Percentiles rank a stretch among this genome's conserved stretches.
phyloP scores from a whole-genome alignment of 2,113 vertebrate species.

The Catagonus wagneri region DNA sequence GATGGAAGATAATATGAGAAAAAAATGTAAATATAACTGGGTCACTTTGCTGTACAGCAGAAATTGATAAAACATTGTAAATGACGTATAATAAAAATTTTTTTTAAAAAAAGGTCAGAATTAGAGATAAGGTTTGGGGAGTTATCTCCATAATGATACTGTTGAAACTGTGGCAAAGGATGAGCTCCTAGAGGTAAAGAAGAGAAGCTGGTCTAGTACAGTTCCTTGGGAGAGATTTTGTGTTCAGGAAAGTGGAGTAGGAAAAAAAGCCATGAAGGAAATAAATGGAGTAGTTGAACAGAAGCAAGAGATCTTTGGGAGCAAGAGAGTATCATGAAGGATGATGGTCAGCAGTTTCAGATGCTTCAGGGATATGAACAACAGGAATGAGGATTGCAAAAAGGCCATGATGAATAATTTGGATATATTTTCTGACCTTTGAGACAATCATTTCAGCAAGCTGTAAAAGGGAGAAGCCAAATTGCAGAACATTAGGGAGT shows the following conservation, averaged over 20 bases:
- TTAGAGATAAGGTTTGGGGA: neutral
- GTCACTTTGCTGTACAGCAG: too few species aligned
- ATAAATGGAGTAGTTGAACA: neutral
- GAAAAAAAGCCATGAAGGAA: neutral
- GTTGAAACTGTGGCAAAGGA: neutral
- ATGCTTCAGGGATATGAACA: neutral
- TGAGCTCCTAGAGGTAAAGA: neutral
- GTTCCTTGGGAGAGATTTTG: neutral
- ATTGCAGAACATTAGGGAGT: neutral
- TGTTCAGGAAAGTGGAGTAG: neutral
- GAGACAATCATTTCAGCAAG: neutral
- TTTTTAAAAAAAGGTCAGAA: neutral
- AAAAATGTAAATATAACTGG: too few species aligned
- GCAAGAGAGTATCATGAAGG: neutral
- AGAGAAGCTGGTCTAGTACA: neutral
- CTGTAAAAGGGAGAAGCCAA: neutral
- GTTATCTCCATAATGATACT: neutral
- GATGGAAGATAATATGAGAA: too few species aligned
- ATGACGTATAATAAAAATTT: too few species aligned
- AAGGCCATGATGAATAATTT: neutral
- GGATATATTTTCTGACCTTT: neutral
- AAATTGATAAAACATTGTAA: too few species aligned
- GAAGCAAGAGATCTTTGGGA: neutral
- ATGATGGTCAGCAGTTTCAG: neutral
- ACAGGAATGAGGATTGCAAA: neutral